Base-by-base conservation (phyloP, 1,140 invertebrate species). In the Drosophila serrata region DNA sequence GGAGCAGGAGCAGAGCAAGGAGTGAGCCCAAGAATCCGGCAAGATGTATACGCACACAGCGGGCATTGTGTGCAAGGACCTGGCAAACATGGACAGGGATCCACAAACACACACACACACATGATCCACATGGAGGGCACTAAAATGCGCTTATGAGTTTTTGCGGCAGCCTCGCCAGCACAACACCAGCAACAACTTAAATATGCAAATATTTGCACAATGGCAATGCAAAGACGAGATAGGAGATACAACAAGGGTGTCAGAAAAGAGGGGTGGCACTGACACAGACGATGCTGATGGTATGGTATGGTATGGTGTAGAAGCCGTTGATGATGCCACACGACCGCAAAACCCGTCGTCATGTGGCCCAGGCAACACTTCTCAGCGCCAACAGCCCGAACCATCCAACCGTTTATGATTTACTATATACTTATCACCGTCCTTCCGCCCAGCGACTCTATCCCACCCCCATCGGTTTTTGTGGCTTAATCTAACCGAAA, bases 151-250 rank as follows among this genome's bases (percentile, higher is more conserved):
- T 90, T 90, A 90, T 90, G 85, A 90, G 78, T 85, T 81, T 77
- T 90, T 90, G 84, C 45, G 73, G 85, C 80, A 84, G 65, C 65
- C 58, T 73, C 76, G 64, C 73, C 70, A 64, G 42, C 37, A 62
- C 75, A 79, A 75, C 48, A 57, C 53, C 76, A 81, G 59, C 62
- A 82, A 76, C 79, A 88, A 84, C 76, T 88, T 90, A 88, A 88
- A 90, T 90, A 90, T 90, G 85, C 85, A 90, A 90, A 90, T 90
- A 90, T 90, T 90, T 90, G 81, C 85, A 90, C 85, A 90, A 85
- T 88, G 78, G 58, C 73, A 81, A 67, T 77, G 61, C 56, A 64
- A 67, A 64, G 60, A 70, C 61, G 55, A 40, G 67, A 55, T 56
- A 43, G 33, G 43, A 55, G 57, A 48, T 48, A 40, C 67, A 37